A percentile compares a stretch with the other conserved stretches of the same genome.
Conservation (phyloP, 2,888 invertebrate species). For the Tubiluchus corallicola region DNA sequence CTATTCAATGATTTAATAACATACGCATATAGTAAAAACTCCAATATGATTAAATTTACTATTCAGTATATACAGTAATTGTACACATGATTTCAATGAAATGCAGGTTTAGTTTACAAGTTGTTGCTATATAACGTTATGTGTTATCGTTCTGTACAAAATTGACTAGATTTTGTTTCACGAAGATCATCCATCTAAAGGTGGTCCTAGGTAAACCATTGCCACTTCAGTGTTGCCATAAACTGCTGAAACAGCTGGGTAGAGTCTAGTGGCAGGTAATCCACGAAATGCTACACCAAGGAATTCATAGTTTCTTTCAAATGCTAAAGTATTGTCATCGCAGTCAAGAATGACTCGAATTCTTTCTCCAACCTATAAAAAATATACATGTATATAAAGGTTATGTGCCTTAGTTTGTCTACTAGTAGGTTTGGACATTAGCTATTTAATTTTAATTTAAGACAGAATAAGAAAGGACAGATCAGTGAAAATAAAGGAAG, state of each 20-base stretch:
- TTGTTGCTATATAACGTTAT: too few relatives aligned
- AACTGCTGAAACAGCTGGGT: conserved; percentile 89
- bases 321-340: conserved; percentile 86
- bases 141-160: too few relatives aligned
- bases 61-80: too few relatives aligned
- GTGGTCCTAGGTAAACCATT: conserved; percentile 91
- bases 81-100: too few relatives aligned
- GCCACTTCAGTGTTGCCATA: conserved; percentile 99
- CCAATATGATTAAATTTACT: too few relatives aligned
- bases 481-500: neutral
- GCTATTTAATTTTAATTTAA: neutral
- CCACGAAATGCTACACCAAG: conserved; percentile 92
- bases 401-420: neutral
- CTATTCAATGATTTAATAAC: too few relatives aligned
- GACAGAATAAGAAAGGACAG: conserved; percentile 17
- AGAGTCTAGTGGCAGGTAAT: conserved; percentile 75
- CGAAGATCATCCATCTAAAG: conserved; percentile 94
- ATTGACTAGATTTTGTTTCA: too few relatives aligned
- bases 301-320: conserved; percentile 95
- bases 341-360: conserved; percentile 94
- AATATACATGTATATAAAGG: conserved; percentile 9
- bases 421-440: neutral
- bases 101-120: too few relatives aligned
- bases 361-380: conserved; percentile 70
- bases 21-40: too few relatives aligned